Base-by-base conservation (phyloP, 2,113 vertebrate species). In the Rhinichthys klamathensis region DNA sequence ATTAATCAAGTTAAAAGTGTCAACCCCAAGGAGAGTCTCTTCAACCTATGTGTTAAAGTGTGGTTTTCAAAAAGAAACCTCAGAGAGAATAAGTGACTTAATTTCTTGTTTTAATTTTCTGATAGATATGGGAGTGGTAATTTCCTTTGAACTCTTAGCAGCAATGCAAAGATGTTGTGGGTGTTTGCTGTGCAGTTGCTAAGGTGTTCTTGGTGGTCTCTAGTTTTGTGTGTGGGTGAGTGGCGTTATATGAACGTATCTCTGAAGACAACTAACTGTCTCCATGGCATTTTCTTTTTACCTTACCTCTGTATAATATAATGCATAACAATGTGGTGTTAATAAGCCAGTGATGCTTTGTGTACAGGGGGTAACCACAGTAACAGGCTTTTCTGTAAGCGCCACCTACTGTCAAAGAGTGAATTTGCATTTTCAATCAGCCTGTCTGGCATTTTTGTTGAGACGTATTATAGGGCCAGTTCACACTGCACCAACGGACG, bases 1-100 rank as follows among this genome's bases (percentile, higher is more conserved):
- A 93, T 93, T 94, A 93, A 94, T 93, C 85, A 84, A 84, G 83
- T 60, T 23, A 10, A 88, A 88, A 91, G 89, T 92, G 92, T 93
- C 91, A 89, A 79, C 83, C 88, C 90, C 90, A 92, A 94, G 90
- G 92, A 87, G 86, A 92, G 54, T 18, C 72, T 69, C 16, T 25
- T 49, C 58, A 65, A 10, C 16, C 74, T 69, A 2, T 75, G 18
- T 23, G 25, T 70, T 65, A 74, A 74, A 46, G 41, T 46, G 6
- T 46, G 70, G 11, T 46, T 46, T 46, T 74, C 6, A 16, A 46
- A 74, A 15, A 23, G 12, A 74, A 72, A 46, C 12, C 38, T 73
- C 23, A 25, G 38, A 11, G 30, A 60, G 30, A 11, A 79, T 18
- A 6, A 79, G 7, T 80, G 35, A 60, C 23, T 27, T 41, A 0